These are phyloP conservation scores for Drosophila borborema DNA, from an alignment of 2,888 invertebrate genomes.

Conservation along the genomic window DNA sequence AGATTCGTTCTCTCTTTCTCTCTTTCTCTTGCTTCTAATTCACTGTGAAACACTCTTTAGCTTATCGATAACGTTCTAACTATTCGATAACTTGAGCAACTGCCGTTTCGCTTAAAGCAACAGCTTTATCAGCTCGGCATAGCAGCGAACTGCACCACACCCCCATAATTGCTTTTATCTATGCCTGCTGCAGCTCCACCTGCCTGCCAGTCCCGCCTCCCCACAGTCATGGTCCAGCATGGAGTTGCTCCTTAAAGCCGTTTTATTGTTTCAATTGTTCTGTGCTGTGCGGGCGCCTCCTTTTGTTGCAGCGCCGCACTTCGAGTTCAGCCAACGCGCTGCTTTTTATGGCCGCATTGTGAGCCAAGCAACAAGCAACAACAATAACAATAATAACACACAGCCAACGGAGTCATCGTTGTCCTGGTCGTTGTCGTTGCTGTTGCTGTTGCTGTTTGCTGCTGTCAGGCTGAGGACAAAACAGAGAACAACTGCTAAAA, in stretches of 20 bases:
- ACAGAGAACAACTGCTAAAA: conserved; percentile 54
- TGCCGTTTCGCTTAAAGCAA: neutral
- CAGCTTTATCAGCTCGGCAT: conserved; percentile 7
- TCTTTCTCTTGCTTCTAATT: neutral
- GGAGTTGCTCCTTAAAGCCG: conserved; percentile 67
- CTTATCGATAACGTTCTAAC: neutral
- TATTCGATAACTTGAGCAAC: conserved; percentile 2
- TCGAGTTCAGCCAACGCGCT: conserved; percentile 58
- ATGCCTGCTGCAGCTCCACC: conserved; percentile 2
- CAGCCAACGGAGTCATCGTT: conserved; percentile 28
- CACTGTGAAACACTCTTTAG: neutral
- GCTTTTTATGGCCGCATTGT: conserved; percentile 74
- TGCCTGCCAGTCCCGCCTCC: neutral
- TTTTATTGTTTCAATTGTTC: conserved; percentile 80
- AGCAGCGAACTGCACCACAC: neutral
- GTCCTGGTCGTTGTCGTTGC: conserved; percentile 11
- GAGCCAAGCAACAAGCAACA: conserved; percentile 42
- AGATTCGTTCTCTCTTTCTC: neutral
- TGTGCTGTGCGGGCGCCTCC: conserved; percentile 49
- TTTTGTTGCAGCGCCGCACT: conserved; percentile 62
- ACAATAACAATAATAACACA: conserved; percentile 36
- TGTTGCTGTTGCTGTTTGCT: conserved; percentile 2
- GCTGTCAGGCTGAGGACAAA: conserved; percentile 49
- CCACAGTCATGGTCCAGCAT: conserved; percentile 2
- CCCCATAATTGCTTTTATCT: conserved; percentile 31